Base-by-base conservation (phyloP, 2,888 invertebrate species). In the Nipponacmea schrenckii region DNA sequence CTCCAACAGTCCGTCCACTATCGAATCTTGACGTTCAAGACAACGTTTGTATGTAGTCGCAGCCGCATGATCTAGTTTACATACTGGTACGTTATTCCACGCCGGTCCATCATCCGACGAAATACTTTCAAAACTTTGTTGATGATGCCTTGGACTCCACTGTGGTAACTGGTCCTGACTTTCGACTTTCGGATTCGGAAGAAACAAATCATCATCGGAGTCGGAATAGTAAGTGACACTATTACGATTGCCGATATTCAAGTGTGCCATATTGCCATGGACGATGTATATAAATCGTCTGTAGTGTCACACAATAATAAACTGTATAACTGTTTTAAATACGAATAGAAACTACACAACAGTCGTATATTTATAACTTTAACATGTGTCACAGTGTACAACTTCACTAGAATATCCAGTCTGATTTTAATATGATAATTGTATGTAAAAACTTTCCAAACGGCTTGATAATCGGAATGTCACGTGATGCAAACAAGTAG, bases 1-100 rank as follows among this genome's bases (percentile, higher is more conserved):
- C 73, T 83, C 85, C 48, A 88, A 76, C 15, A 88, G 77, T 39
- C 84, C 87, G 75, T 88, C 87, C n/a, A 88, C 86, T 27, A 87
- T 85, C 0, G 87, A 87, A 0, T 79, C 77, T 63, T 80, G 80
- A 15, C 80, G 78, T 62, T 80, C 76, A 8, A 74, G 63, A 12
- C 75, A 62, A 48, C 64, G 67, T n/a, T 39, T 66, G 24, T 48
- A 45, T 26, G 68, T 39, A 24, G 44, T 65, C 10, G 20, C 20
- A 24, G 10, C 14, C 26, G 27, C 63, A n/a, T 15, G 24, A 66
- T 62, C 69, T 15, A 65, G 27, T 62, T 69, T 64, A 64, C 63
- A 48, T 45, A 48, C 69, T 31, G 48, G 64, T 50, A 48, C 64
- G 15, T 45, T 64, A 27, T 69, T 64, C 64, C 69, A 63, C 24